Percentiles rank a stretch among this genome's conserved stretches.
These are phyloP conservation scores for Clavelina lepadiformis DNA, from an alignment of 23 tunicate genomes.

Conservation along the genomic window DNA sequence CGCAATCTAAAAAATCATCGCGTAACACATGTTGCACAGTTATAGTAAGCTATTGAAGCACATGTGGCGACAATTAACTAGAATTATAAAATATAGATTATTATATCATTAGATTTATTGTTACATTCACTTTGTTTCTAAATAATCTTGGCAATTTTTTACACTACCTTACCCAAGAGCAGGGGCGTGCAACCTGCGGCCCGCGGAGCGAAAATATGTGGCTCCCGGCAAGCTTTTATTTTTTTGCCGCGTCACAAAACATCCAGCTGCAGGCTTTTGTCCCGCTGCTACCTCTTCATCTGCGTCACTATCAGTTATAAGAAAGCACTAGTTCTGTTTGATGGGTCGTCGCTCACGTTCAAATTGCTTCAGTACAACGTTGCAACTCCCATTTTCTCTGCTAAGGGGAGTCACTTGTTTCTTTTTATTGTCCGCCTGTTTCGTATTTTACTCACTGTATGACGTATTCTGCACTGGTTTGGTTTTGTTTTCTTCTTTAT, in stretches of 20 bases:
- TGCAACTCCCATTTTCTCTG: neutral
- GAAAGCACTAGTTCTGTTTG: neutral
- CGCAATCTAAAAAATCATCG: no score
- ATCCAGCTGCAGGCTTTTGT: neutral
- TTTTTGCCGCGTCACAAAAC: neutral
- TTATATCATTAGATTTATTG: no score
- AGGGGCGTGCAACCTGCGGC: no score
- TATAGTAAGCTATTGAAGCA: no score
- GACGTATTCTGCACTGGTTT: neutral
- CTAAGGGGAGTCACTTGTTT: neutral
- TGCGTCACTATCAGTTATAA: neutral
- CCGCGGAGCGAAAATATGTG: conserved; percentile 3
- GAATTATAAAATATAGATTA: no score
- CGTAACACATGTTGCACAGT: no score
- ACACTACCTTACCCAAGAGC: no score
- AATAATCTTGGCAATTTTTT: no score
- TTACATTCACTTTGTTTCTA: no score
- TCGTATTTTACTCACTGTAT: neutral
- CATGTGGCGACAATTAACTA: no score
- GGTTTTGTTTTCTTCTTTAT: neutral
- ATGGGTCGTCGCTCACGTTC: conserved; percentile 1
- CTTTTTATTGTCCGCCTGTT: conserved; percentile 1
- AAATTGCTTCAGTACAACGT: conserved; percentile 1
- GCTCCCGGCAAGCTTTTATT: neutral
- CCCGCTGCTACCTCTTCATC: neutral